phyloP scores from a whole-genome alignment of 2,113 vertebrate genomes.

The Barnardius zonarius region DNA sequence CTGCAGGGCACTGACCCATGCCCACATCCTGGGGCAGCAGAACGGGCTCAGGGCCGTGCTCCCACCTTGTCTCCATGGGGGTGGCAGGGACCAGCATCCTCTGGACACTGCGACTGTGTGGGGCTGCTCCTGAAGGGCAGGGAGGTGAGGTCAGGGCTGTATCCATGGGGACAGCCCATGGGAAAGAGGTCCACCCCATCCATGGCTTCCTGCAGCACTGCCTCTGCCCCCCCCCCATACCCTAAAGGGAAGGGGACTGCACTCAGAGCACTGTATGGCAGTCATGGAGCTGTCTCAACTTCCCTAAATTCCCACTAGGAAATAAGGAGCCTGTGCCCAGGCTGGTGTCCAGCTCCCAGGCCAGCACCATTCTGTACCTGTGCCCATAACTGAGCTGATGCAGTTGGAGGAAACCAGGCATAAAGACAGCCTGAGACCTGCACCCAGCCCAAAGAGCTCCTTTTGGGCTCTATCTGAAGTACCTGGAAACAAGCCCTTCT shows the following conservation, averaged over 20 bases:
- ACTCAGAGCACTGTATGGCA: not conserved
- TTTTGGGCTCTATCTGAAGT: not conserved
- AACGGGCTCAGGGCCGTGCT: not conserved
- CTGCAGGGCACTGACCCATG: not conserved
- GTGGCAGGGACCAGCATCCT: not conserved
- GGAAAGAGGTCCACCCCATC: not conserved
- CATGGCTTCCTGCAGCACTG: not conserved
- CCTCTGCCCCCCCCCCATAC: not conserved
- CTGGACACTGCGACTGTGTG: accelerated
- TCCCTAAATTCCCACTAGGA: not conserved
- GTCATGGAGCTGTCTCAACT: not conserved
- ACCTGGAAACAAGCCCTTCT: not conserved
- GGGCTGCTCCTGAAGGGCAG: not conserved
- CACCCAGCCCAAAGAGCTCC: not conserved
- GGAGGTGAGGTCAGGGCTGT: not conserved
- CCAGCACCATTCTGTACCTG: not conserved
- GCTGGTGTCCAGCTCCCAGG: not conserved
- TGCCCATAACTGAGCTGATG: not conserved
- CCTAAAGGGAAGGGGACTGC: not conserved
- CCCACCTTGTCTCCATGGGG: not conserved
- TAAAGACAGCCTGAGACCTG: not conserved
- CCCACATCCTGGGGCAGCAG: not conserved
- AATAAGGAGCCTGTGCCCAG: not conserved
- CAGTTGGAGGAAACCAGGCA: not conserved
- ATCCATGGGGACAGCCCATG: not conserved